Base-by-base conservation (phyloP, 2,113 vertebrate species). In the Sylvilagus bachmani region DNA sequence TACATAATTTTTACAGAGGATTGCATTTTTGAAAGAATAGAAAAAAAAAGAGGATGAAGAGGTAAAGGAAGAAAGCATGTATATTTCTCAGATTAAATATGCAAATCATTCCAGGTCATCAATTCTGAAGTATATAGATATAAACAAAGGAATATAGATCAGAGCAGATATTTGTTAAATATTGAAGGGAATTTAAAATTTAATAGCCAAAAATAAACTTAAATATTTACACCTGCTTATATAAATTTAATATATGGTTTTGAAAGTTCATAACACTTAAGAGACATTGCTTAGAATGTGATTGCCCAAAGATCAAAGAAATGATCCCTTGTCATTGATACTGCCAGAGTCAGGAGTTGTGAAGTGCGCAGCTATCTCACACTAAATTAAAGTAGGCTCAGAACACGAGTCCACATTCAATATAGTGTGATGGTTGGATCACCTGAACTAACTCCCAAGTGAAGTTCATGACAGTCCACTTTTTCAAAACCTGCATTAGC, bases 401-500 rank as follows among this genome's bases (percentile, higher is more conserved):
- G 7, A 73, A 89, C 91, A 75, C 75, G 12, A 64, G 10, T 51
- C 85, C 22, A 27, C 2, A 67, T 78, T 96, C 58, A 73, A 33
- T 82, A 83, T 1, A 77, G 12, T 25, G 73, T 74, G 69, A 49
- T 74, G 8, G 11, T 3, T 53, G 33, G 51, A 86, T 80, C 24
- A 91, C 71, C n/a, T 90, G 44, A 86, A 93, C 36, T 78, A 80
- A 89, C 49, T 94, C 83, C 38, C 55, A 55, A 13, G 33, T 77
- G 33, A 86, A 80, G 21, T 66, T 82, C n/a, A 82, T n/a, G 44
- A n/a, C 19, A 36, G 1, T 79, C 4, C n/a, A 71, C n/a, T 80
- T 93, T 84, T 94, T 83, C 55, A 86, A 83, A 93, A 84, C 78
- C 19, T 44, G n/a, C 29, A 44, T 91, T 91, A 71, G 25, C 51